Percentiles rank a stretch among this genome's conserved stretches.
Conservation (phyloP, 2,888 invertebrate genomes). For the Drosophila yooni region DNA sequence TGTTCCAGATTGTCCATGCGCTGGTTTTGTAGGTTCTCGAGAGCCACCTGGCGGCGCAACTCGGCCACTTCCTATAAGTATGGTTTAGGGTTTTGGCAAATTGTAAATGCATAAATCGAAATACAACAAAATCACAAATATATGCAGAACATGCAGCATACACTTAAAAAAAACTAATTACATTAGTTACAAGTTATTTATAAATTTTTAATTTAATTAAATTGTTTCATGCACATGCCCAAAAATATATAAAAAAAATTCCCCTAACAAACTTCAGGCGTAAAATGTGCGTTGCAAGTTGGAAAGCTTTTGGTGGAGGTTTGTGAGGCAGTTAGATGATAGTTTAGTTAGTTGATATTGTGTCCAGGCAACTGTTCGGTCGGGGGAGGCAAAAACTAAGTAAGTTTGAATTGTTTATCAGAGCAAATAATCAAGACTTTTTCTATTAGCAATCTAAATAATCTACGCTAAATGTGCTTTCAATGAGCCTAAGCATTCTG, state of each 20-base stretch:
- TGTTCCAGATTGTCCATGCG: conserved; percentile 89
- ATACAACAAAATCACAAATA: conserved; percentile 39
- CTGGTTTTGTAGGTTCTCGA: conserved; percentile 85
- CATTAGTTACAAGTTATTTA: conserved; percentile 5
- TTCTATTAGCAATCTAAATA: conserved; percentile 28
- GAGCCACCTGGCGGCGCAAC: conserved; percentile 85
- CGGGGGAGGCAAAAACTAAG: conserved; percentile 10
- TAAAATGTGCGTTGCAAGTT: conserved; percentile 17
- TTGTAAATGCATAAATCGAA: conserved; percentile 54
- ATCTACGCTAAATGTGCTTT: conserved; percentile 60
- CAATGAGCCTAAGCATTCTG: conserved; percentile 67
- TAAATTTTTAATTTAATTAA: background rate
- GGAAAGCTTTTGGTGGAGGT: background rate
- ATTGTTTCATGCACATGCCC: conserved; percentile 35
- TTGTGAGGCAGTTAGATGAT: conserved; percentile 13
- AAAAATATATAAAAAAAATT: background rate
- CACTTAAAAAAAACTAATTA: conserved; percentile 13
- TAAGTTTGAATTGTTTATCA: conserved; percentile 6
- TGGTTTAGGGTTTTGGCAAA: conserved; percentile 65
- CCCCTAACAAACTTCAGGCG: conserved; percentile 1
- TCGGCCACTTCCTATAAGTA: conserved; percentile 85
- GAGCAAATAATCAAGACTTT: conserved; percentile 19
- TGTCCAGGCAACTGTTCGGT: background rate
- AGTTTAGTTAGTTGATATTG: background rate
- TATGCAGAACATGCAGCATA: conserved; percentile 46